Percentiles rank a stretch among this genome's conserved stretches.
Conservation (phyloP, 2,113 vertebrate species). For the Brachyistius frenatus region DNA sequence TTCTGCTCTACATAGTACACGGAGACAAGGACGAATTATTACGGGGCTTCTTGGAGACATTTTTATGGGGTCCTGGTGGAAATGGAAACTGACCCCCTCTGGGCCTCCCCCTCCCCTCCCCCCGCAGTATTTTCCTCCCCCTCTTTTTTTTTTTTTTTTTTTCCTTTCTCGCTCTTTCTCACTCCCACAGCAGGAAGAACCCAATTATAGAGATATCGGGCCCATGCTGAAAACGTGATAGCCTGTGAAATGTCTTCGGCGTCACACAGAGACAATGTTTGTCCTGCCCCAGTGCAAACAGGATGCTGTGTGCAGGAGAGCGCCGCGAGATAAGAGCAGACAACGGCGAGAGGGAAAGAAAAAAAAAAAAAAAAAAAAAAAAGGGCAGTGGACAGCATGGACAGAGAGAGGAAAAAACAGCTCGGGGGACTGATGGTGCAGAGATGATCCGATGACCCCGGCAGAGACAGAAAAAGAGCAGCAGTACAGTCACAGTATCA, state of each 20-base stretch:
- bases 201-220: conserved; percentile 80
- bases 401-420: conserved; percentile 43
- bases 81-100: conserved; percentile 54
- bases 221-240: conserved; percentile 78
- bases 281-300: conserved; percentile 83
- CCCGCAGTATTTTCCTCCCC: not conserved
- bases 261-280: conserved; percentile 79
- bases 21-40: conserved; percentile 35
- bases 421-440: conserved; percentile 33
- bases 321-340: conserved; percentile 73
- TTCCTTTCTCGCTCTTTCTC: conserved; percentile 24
- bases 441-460: conserved; percentile 34
- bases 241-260: conserved; percentile 83
- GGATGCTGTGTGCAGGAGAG: conserved; percentile 81
- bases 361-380: conserved; percentile 15
- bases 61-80: conserved; percentile 61
- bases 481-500: conserved; percentile 28
- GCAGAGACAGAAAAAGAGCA: conserved; percentile 13
- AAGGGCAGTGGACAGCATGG: conserved; percentile 20
- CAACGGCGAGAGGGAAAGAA: conserved; percentile 53
- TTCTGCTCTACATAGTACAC: conserved; percentile 44
- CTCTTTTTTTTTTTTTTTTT: conserved; percentile 4
- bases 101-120: not conserved
- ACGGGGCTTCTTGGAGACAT: conserved; percentile 34
- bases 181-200: conserved; percentile 78